These are phyloP conservation scores for Sisyra nigra DNA, from an alignment of 2,888 invertebrate genomes.

Conservation along the genomic window DNA sequence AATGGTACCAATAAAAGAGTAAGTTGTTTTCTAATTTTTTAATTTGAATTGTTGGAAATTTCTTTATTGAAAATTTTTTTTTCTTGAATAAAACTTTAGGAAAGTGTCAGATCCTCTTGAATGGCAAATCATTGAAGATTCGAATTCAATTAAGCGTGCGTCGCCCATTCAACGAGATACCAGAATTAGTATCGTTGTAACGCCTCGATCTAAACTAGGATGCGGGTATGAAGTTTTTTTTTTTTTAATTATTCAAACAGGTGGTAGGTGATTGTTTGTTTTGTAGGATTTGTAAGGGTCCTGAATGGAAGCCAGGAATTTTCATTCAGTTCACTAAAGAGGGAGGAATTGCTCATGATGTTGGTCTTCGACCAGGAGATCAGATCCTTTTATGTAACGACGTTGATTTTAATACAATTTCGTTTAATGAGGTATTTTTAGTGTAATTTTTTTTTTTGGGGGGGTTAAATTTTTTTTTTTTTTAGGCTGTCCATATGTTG, in stretches of 20 bases:
- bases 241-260: too few species aligned
- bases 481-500: slow-evolving; percentile 63
- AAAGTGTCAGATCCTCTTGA: slow-evolving; percentile 60
- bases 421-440: slow-evolving; percentile 72
- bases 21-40: slow-evolving; percentile 31
- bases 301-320: slow-evolving; percentile 74
- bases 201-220: slow-evolving; percentile 68
- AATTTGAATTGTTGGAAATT: background rate
- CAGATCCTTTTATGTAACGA: slow-evolving; percentile 85
- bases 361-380: slow-evolving; percentile 78
- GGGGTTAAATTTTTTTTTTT: slow-evolving; percentile 9
- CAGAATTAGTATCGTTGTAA: slow-evolving; percentile 60
- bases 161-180: slow-evolving; percentile 44
- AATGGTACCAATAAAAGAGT: slow-evolving; percentile 90
- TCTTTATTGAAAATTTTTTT: slow-evolving; percentile 5
- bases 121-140: slow-evolving; percentile 63
- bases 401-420: slow-evolving; percentile 55
- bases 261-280: too few species aligned
- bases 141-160: slow-evolving; percentile 31
- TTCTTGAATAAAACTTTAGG: slow-evolving; percentile 24
- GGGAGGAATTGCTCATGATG: slow-evolving; percentile 74
- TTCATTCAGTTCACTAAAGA: slow-evolving; percentile 82
- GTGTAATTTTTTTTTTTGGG: background rate
- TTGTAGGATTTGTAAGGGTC: slow-evolving; percentile 65
- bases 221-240: slow-evolving; percentile 49